Evolutionary conservation across 2,113 vertebrate genomes (phyloP).

Genomic region (Thinocorus orbignyianus): DNA sequence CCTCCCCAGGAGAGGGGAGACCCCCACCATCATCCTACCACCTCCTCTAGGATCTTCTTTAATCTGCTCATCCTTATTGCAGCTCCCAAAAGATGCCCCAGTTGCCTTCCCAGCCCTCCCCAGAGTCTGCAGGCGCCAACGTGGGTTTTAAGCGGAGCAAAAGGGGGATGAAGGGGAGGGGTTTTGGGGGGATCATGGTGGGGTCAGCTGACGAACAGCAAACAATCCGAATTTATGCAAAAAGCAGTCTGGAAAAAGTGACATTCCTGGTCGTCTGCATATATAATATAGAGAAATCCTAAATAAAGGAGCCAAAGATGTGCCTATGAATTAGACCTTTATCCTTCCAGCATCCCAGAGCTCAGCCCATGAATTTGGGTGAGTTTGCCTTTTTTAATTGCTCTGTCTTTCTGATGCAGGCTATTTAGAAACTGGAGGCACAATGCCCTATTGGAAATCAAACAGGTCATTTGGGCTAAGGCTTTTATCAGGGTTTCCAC

Average conservation of each 20-base stretch:
- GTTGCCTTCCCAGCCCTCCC: not conserved
- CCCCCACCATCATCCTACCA: accelerated
- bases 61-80: no score
- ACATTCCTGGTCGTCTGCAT: conserved; percentile 67
- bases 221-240: conserved; percentile 69
- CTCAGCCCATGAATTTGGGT: conserved; percentile 33
- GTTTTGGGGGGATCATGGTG: not conserved
- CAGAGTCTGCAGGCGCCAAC: not conserved
- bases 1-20: not conserved
- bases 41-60: not conserved
- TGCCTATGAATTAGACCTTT: conserved; percentile 72
- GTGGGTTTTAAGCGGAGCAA: not conserved
- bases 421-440: conserved; percentile 35
- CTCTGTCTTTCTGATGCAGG: conserved; percentile 37
- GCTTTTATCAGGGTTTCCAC: conserved; percentile 28
- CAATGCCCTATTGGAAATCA: not conserved
- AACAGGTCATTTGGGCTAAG: not conserved
- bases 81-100: not conserved
- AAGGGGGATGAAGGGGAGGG: no score
- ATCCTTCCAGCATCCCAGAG: conserved; percentile 53
- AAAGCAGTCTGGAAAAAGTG: conserved; percentile 56
- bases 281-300: conserved; percentile 33
- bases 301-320: conserved; percentile 70
- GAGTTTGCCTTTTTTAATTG: conserved; percentile 32
- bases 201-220: conserved; percentile 41